Percentiles rank a stretch among this genome's conserved stretches.
These are phyloP conservation scores for Micromys minutus DNA, from an alignment of 2,113 vertebrate genomes.

Conservation along the genomic window DNA sequence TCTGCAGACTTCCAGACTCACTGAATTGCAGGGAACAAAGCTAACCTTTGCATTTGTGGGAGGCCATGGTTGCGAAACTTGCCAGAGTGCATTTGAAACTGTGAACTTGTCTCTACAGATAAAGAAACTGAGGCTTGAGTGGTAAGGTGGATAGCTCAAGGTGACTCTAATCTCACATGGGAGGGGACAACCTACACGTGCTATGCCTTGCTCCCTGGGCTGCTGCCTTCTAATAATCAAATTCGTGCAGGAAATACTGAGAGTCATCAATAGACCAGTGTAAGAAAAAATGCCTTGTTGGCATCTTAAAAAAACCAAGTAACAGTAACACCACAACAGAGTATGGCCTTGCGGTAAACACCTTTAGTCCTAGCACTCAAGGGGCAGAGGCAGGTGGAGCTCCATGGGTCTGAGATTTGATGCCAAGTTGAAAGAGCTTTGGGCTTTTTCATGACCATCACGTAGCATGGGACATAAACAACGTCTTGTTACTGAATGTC, in stretches of 20 bases:
- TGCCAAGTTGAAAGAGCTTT: constrained; percentile 14
- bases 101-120: neutral
- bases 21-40: neutral
- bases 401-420: neutral
- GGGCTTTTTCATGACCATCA: neutral
- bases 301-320: neutral
- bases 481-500: neutral
- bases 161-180: too few relatives aligned
- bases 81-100: neutral
- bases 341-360: neutral
- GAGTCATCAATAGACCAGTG: neutral
- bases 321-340: neutral
- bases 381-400: neutral
- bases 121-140: neutral
- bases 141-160: neutral
- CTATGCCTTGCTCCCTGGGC: neutral
- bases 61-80: neutral
- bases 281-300: constrained; percentile 25
- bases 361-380: neutral
- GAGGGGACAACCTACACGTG: neutral
- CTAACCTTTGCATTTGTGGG: neutral
- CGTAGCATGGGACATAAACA: neutral
- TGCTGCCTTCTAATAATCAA: neutral
- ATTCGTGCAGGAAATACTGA: neutral
- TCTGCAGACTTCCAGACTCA: neutral